Evolutionary conservation across 2,797 vertebrate genomes (phyloP), one percentile per base, ranked within the genome.

Genomic region (Oryzias sinensis): DNA sequence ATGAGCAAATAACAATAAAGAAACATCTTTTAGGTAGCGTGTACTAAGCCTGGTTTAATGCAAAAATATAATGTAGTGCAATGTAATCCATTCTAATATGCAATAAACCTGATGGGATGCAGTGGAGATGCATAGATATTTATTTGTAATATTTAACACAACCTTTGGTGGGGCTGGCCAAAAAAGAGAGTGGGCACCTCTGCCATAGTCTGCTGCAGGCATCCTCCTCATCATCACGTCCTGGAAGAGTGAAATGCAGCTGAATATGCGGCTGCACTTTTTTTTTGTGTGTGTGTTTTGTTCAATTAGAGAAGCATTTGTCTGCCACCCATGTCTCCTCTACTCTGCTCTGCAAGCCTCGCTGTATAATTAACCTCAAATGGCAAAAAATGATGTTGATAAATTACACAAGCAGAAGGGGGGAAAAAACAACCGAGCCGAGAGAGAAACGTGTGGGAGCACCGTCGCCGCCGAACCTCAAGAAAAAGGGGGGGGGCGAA

Each of bases 371-470:
- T 91, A 89, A 88, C 87, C 88, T 90, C 87, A 79, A 89, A 90
- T 86, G 88, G 90, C 87, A 88, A 86, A 87, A 90, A 91, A 90
- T 82, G 74, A 89, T 89, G 85, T 88, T 90, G 90, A 91, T 91
- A 89, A 91, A 93, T 91, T 90, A 88, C 88, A 89, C 82, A 62
- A 85, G 85, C 81, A 85, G 80, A 81, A 72, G 33, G 4, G 43
- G 13, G 25, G 8, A 4, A 74, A 83, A 77, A 74, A 78, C 77
- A 81, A 88, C 76, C 83, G 85, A 84, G 84, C 83, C 61, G 70
- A 83, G 82, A 90, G 93, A 90, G 92, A 90, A 94, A 93, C 90
- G 91, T 92, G 92, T 91, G 77, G 93, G 89, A 93, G 92, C 91
- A 90, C 81, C 80, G 72, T 79, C 77, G 64, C 82, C 76, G 84